phyloP scores from a whole-genome alignment of 2,797 vertebrate species.

The Erpetoichthys calabaricus region DNA sequence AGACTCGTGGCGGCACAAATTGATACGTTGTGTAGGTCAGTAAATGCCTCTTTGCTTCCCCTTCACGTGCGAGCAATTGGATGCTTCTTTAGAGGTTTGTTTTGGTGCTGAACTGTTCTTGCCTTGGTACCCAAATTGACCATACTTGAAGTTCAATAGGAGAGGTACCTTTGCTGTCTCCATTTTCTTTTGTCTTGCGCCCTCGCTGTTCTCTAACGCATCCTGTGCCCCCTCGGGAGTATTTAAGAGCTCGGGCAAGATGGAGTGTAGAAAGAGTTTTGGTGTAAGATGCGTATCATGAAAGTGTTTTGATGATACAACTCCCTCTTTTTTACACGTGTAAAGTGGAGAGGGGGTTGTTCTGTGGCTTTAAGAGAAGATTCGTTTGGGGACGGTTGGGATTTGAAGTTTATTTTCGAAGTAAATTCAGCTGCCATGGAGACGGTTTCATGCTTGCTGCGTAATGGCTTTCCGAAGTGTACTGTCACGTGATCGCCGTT shows the following conservation, averaged over 20 bases:
- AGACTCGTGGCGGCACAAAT: constrained; percentile 88
- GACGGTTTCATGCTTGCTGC: constrained; percentile 11
- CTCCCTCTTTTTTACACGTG: background rate
- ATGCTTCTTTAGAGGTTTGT: no score
- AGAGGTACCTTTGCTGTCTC: constrained; percentile 22
- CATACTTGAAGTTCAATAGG: constrained; percentile 21
- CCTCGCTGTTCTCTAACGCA: constrained; percentile 10
- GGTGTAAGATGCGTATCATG: no score
- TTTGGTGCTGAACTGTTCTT: constrained; percentile 10
- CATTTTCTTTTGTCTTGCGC: constrained; percentile 35
- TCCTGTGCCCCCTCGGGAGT: constrained; percentile 9
- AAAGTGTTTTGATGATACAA: no score
- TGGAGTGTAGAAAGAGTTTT: no score
- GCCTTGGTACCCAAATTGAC: constrained; percentile 8
- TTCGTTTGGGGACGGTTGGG: constrained; percentile 54
- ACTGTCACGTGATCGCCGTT: constrained; percentile 12
- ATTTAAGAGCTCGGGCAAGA: background rate
- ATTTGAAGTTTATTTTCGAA: constrained; percentile 45
- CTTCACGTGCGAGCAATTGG: constrained; percentile 1
- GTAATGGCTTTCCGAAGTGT: constrained; percentile 15
- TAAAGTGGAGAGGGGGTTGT: constrained; percentile 16
- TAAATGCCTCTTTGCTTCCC: constrained; percentile 9
- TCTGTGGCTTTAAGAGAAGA: constrained; percentile 46
- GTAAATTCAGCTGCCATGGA: constrained; percentile 23
- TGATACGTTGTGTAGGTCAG: constrained; percentile 94